A percentile compares a stretch with the other conserved stretches of the same genome.
phyloP scores from a whole-genome alignment of 2,113 vertebrate genomes.

The Boleophthalmus pectinirostris region DNA sequence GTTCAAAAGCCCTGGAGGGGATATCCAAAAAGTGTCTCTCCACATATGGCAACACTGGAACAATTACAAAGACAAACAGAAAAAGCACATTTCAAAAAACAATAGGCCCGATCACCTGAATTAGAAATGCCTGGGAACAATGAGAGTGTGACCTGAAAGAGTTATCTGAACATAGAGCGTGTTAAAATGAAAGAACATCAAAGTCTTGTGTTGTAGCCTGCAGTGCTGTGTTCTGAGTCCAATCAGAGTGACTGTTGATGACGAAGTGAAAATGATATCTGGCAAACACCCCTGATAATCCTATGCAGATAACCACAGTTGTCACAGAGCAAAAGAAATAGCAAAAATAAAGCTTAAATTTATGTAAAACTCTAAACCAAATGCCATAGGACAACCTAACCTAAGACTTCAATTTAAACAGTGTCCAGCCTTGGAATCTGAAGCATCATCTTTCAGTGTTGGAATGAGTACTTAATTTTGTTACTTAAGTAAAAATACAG shows the following conservation, averaged over 20 bases:
- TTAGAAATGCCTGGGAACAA: conserved; percentile 1
- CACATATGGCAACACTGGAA: conserved; percentile 16
- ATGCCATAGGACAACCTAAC: too few relatives aligned
- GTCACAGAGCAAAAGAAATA: conserved; percentile 27
- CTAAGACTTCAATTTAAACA: too few relatives aligned
- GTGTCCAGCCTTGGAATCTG: too few relatives aligned
- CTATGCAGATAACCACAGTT: conserved; percentile 36
- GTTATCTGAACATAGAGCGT: background rate
- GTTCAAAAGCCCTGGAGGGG: conserved; percentile 16
- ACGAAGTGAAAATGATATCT: conserved; percentile 59
- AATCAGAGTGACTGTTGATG: conserved; percentile 65
- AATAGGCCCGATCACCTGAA: background rate
- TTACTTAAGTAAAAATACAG: too few relatives aligned
- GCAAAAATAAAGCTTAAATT: background rate
- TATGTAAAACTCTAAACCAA: background rate
- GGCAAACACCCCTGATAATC: conserved; percentile 43
- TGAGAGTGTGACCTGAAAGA: background rate
- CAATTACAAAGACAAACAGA: conserved; percentile 8
- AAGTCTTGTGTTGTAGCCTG: conserved; percentile 40
- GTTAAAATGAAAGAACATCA: background rate
- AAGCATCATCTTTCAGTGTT: too few relatives aligned
- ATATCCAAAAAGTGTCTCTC: conserved; percentile 18
- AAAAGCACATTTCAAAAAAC: background rate
- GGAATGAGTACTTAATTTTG: too few relatives aligned
- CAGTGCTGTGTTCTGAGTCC: conserved; percentile 42